Conservation (phyloP, 1,140 invertebrate genomes). For the Brachystomella parvula region DNA sequence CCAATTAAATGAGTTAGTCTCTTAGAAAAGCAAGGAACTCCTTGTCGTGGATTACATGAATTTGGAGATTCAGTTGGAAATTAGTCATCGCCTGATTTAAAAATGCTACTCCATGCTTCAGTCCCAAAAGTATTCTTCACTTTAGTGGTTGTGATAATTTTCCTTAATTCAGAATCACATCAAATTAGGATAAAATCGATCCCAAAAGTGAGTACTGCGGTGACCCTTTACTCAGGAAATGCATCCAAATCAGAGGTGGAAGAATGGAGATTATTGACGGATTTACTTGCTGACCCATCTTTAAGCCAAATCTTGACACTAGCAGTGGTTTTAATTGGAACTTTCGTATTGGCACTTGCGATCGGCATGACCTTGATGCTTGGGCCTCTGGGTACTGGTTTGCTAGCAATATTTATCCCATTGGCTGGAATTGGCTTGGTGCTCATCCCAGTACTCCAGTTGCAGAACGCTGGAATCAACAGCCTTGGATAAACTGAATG, state of each 20-base stretch:
- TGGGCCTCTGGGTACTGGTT: constrained; percentile 7
- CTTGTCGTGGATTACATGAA: background rate
- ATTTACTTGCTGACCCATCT: too few species aligned
- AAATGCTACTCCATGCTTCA: too few species aligned
- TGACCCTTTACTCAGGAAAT: background rate
- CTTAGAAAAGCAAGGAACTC: background rate
- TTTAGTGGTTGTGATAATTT: too few species aligned
- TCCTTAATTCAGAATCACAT: background rate
- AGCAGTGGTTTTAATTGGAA: constrained; percentile 13
- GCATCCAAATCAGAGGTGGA: background rate
- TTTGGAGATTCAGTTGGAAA: too few species aligned
- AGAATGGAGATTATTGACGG: too few species aligned
- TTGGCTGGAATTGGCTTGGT: constrained; percentile 22
- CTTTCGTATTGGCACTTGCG: constrained; percentile 1
- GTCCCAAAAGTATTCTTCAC: too few species aligned
- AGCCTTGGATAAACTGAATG: too few species aligned
- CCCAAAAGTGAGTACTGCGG: background rate
- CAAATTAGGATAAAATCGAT: background rate
- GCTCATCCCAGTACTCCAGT: constrained; percentile 12
- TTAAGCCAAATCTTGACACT: background rate
- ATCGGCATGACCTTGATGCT: constrained; percentile 14
- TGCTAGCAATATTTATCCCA: constrained; percentile 16
- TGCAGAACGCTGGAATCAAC: background rate
- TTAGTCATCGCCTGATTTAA: too few species aligned
- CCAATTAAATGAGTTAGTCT: background rate